Conservation (phyloP, 2,797 vertebrate genomes). For the Cirrhinus molitorella region DNA sequence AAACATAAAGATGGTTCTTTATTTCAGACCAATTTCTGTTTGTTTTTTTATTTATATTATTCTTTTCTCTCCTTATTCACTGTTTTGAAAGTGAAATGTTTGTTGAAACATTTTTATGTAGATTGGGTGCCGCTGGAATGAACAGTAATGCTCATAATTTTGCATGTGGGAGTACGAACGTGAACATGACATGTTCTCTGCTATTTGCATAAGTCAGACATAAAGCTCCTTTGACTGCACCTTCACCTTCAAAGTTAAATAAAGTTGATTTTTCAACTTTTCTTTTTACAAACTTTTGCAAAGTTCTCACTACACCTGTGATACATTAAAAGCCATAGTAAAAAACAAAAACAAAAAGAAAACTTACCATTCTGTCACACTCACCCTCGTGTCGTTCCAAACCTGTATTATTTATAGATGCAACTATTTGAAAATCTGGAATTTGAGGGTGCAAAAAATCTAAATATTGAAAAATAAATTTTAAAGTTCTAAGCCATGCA, state of each 20-base stretch:
- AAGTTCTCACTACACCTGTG: not conserved
- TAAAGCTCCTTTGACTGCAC: not conserved
- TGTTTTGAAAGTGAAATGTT: constrained; percentile 23
- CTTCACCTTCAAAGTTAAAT: not conserved
- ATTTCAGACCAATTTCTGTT: constrained; percentile 37
- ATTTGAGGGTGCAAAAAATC: too few species aligned
- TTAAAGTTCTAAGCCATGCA: too few species aligned
- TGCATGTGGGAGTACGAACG: not conserved
- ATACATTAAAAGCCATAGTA: not conserved
- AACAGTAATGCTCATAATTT: constrained; percentile 1
- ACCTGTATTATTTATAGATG: not conserved
- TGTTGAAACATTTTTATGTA: constrained; percentile 21
- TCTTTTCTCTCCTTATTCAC: constrained; percentile 43
- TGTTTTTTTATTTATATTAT: constrained; percentile 38
- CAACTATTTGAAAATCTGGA: too few species aligned
- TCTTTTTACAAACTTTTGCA: not conserved
- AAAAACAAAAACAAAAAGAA: too few species aligned
- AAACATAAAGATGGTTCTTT: constrained; percentile 27
- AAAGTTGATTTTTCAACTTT: not conserved
- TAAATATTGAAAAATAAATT: too few species aligned
- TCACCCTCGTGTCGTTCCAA: not conserved
- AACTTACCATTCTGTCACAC: not conserved
- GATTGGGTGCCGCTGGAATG: constrained; percentile 2
- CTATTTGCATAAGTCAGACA: not conserved
- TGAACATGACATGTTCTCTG: constrained; percentile 6